Base-by-base conservation (phyloP, 2,888 invertebrate genomes). In the Watsonalla binaria region DNA sequence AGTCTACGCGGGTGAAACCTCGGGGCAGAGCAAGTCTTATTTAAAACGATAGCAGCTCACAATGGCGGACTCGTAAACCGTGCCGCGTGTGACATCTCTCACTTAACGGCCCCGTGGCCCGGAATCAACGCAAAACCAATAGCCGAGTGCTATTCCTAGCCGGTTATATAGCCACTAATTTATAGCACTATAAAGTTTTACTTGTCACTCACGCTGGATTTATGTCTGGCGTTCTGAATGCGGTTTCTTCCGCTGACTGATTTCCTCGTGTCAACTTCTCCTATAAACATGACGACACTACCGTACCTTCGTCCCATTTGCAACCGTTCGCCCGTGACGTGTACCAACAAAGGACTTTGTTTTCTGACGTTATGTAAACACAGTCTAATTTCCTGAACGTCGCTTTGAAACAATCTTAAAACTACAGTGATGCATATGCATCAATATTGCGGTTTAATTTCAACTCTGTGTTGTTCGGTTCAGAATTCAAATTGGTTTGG, bases 141-240 rank as follows among this genome's bases (percentile, higher is more conserved):
- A 79, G 68, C 77, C 66, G 57, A 58, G 65, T 54, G 65, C 86
- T 89, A 90, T 89, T 87, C 86, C 82, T 78, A 84, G 78, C 68
- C 71, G 68, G 73, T 78, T 80, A 81, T 84, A 80, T 78, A 81
- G 84, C 76, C 76, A 80, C 79, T 79, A 85, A 86, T 90, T 90
- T 89, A 90, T 85, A 79, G 83, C 76, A 78, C 83, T 72, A 86
- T 90, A 90, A 90, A 90, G 78, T 87, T 86, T 86, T 78, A 84
- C 85, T 86, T 90, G 90, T 90, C 90, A 90, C 88, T 90, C 86
- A 80, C 66, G 59, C 74, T 73, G 81, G 82, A 86, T 90, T 90
- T 90, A 90, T 79, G 88, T 70, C 59, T 71, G 70, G 74, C 84
- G 89, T 80, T 86, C 89, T 81, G 78, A 83, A 90, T 90, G 90